A percentile compares a stretch with the other conserved stretches of the same genome.
phyloP scores from a whole-genome alignment of 1,140 invertebrate species.

The Cephus cinctus region DNA sequence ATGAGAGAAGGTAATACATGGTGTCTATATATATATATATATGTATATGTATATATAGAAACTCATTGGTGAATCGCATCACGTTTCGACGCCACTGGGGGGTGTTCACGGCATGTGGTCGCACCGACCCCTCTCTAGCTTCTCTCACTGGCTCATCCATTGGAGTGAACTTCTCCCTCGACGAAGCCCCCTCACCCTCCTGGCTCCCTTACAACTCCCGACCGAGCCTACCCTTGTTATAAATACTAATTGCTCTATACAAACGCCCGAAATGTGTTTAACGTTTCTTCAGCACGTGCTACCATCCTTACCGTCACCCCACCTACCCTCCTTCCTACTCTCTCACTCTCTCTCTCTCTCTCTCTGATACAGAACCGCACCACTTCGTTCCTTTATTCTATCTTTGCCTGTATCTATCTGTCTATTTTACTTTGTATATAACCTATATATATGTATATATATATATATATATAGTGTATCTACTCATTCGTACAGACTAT shows the following conservation, averaged over 20 bases:
- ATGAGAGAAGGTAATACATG: too few species aligned
- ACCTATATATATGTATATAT: too few species aligned
- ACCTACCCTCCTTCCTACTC: constrained; percentile 9
- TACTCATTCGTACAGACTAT: too few species aligned
- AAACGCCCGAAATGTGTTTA: constrained; percentile 42
- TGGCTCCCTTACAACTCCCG: constrained; percentile 17
- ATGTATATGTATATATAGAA: too few species aligned
- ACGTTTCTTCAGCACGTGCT: constrained; percentile 38
- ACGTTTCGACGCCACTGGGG: constrained; percentile 35
- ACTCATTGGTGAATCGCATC: constrained; percentile 38
- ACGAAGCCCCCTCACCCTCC: constrained; percentile 13
- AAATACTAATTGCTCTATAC: constrained; percentile 49
- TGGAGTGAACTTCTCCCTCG: constrained; percentile 15
- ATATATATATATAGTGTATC: too few species aligned
- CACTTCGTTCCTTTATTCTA: constrained; percentile 1
- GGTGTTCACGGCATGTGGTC: constrained; percentile 43
- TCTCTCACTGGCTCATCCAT: too few species aligned
- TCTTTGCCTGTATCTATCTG: too few species aligned
- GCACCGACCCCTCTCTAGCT: constrained; percentile 28
- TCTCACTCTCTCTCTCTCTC: constrained; percentile 1
- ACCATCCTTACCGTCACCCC: neutral
- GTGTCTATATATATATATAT: too few species aligned
- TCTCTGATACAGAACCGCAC: neutral
- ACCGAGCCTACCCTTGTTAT: constrained; percentile 37
- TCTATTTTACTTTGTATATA: too few species aligned